Conservation (phyloP, 2,888 invertebrate genomes). For the Sclerodermus sp. region DNA sequence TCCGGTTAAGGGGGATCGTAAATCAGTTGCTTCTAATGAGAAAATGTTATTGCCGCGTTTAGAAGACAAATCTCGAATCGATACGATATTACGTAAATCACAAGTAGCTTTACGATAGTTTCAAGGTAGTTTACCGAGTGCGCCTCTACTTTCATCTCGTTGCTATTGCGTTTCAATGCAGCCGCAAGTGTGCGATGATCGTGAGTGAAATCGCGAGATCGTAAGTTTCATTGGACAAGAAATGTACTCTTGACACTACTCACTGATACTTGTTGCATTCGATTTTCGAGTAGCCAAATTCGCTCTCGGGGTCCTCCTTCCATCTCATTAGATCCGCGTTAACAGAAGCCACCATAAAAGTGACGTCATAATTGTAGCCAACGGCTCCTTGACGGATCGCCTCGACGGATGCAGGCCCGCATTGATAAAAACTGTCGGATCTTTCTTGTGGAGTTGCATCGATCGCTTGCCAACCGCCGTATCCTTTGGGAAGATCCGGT, state of each 20-base stretch:
- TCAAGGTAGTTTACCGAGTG: neutral
- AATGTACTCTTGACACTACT: constrained; percentile 42
- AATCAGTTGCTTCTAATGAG: neutral
- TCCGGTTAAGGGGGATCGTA: neutral
- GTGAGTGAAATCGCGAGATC: neutral
- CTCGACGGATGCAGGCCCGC: constrained; percentile 78
- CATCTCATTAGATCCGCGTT: constrained; percentile 83
- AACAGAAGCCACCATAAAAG: constrained; percentile 79
- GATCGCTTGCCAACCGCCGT: constrained; percentile 89
- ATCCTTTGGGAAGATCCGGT: constrained; percentile 74
- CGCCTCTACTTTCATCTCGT: too few species aligned
- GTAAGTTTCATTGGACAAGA: neutral
- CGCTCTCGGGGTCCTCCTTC: constrained; percentile 68
- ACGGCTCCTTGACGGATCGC: constrained; percentile 78
- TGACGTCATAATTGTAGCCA: constrained; percentile 73
- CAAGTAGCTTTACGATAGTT: too few species aligned
- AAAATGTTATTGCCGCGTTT: too few species aligned
- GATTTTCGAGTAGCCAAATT: constrained; percentile 69
- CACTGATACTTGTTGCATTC: constrained; percentile 76
- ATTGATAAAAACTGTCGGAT: constrained; percentile 72
- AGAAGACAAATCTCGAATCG: too few species aligned
- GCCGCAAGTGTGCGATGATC: too few species aligned
- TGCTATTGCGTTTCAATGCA: too few species aligned
- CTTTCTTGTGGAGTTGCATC: constrained; percentile 85
- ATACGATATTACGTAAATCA: too few species aligned